Evolutionary conservation across 1,140 invertebrate genomes (phyloP).

Genomic region (Drosophila sulfurigaster): DNA sequence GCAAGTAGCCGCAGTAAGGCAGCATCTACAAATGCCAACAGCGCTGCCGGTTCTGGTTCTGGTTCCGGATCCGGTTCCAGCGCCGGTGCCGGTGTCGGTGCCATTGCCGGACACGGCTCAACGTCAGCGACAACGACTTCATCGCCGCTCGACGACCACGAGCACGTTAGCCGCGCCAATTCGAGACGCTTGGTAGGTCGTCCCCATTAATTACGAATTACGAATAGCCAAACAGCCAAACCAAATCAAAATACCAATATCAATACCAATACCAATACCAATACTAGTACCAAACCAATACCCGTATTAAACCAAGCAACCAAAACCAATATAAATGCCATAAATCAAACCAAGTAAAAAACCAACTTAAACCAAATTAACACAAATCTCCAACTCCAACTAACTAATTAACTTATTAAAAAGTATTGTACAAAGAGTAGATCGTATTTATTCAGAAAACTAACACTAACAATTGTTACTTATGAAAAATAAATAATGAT

Average conservation of each 20-base stretch:
- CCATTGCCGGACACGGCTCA: constrained; percentile 43
- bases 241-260: constrained; percentile 29
- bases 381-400: constrained; percentile 19
- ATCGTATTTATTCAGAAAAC: background rate
- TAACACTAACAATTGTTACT: background rate
- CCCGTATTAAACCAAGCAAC: background rate
- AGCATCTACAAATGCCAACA: constrained; percentile 39
- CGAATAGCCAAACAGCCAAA: constrained; percentile 47
- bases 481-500: background rate
- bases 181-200: constrained; percentile 84
- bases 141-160: constrained; percentile 88
- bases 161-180: constrained; percentile 84
- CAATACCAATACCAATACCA: constrained; percentile 25
- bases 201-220: constrained; percentile 79
- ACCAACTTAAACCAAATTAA: constrained; percentile 32
- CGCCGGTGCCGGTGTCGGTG: constrained; percentile 49
- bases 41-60: constrained; percentile 47
- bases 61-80: constrained; percentile 41
- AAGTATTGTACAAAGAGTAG: background rate
- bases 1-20: constrained; percentile 69
- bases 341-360: constrained; percentile 10
- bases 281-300: constrained; percentile 22
- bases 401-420: constrained; percentile 23
- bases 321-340: constrained; percentile 19
- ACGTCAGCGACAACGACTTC: constrained; percentile 86